Evolutionary conservation across 2,797 vertebrate species (phyloP).

Genomic region (Siniperca obscura): DNA sequence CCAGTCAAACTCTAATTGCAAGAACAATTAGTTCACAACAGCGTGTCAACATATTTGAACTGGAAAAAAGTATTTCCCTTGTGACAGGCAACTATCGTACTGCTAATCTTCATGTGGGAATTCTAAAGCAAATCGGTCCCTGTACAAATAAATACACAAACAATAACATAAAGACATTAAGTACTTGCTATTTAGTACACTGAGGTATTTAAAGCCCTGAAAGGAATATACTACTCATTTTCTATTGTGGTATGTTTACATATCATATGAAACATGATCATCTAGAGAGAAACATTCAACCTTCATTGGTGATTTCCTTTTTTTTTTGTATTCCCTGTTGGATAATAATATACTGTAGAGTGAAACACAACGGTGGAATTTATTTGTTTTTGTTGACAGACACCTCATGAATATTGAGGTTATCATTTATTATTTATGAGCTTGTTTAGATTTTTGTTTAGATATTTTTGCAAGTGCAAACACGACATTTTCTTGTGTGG

Average conservation of each 20-base stretch:
- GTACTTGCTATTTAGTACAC: not conserved
- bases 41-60: slow-evolving; percentile 19
- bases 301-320: not conserved
- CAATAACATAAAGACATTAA: not conserved
- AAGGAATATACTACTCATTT: not conserved
- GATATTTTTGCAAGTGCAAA: not conserved
- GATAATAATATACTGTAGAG: not conserved
- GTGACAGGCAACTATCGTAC: slow-evolving; percentile 8
- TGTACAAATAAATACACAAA: slow-evolving; percentile 13
- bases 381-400: not conserved
- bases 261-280: not conserved
- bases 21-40: slow-evolving; percentile 57
- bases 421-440: slow-evolving; percentile 17
- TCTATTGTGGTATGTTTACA: not conserved
- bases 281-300: not conserved
- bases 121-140: not conserved
- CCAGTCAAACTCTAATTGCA: slow-evolving; percentile 58
- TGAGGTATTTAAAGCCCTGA: not conserved
- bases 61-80: slow-evolving; percentile 10
- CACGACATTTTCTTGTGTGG: not conserved
- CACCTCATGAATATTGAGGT: not conserved
- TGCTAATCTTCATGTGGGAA: slow-evolving; percentile 10
- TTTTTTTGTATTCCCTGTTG: not conserved
- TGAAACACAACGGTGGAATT: not conserved
- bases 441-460: not conserved